Conservation (phyloP, 2,113 vertebrate species). For the Puffinus mauretanicus region DNA sequence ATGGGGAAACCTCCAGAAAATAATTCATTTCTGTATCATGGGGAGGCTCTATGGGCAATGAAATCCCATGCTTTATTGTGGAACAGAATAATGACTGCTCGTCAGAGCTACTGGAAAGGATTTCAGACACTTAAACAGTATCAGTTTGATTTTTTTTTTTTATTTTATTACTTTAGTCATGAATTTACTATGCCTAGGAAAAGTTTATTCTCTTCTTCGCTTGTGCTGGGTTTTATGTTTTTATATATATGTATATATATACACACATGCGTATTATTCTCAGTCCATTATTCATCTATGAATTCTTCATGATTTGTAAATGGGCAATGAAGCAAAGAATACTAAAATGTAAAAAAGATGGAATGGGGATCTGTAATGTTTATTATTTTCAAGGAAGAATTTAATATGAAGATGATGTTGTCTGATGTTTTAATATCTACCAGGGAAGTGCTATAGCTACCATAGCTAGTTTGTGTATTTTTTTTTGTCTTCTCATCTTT, state of each 20-base stretch:
- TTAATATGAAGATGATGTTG: neutral
- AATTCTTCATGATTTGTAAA: slow-evolving; percentile 37
- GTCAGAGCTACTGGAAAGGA: neutral
- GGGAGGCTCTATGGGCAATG: neutral
- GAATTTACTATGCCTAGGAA: neutral
- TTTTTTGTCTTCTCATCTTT: neutral
- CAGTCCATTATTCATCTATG: slow-evolving; percentile 4
- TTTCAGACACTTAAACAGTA: neutral
- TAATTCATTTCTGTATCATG: neutral
- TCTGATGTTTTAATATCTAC: neutral
- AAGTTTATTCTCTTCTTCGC: neutral
- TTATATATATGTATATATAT: neutral
- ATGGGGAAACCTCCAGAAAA: neutral
- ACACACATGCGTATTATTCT: neutral
- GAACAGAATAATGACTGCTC: neutral
- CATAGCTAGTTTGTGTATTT: neutral
- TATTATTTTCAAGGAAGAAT: neutral
- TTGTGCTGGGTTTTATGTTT: neutral
- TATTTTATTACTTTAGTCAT: neutral
- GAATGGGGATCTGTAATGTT: neutral
- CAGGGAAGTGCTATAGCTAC: neutral
- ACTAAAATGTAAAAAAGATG: neutral
- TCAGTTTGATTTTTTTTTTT: neutral
- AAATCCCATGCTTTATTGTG: neutral
- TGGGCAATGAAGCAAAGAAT: neutral